A percentile compares a stretch with the other conserved stretches of the same genome.
Evolutionary conservation across 1,140 invertebrate genomes (phyloP).

Genomic region (Macrobrachium rosenbergii): DNA sequence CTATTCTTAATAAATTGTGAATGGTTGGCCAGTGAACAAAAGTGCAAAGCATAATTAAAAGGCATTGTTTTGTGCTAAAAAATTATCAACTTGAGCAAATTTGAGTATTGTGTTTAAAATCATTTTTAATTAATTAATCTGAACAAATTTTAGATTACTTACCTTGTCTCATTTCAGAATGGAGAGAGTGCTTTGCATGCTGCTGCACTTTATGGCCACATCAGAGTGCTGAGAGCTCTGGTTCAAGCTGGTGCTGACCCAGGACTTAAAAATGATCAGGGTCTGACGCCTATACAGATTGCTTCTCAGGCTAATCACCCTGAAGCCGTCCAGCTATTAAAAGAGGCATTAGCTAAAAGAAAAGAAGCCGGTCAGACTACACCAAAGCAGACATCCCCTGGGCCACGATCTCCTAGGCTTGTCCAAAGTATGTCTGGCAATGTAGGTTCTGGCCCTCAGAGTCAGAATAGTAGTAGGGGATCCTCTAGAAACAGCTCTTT

Average conservation of each 20-base stretch:
- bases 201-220: conserved; percentile 88
- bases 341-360: conserved; percentile 49
- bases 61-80: not conserved
- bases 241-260: conserved; percentile 81
- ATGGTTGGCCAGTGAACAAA: not conserved
- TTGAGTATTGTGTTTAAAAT: too few relatives aligned
- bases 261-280: conserved; percentile 79
- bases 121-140: too few relatives aligned
- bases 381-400: conserved; percentile 49
- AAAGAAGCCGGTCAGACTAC: conserved; percentile 36
- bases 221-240: conserved; percentile 83
- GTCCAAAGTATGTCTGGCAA: conserved; percentile 43
- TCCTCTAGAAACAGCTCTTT: conserved; percentile 56
- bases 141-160: too few relatives aligned
- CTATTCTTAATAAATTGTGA: too few relatives aligned
- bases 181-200: conserved; percentile 91
- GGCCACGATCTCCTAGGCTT: conserved; percentile 51
- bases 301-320: conserved; percentile 62
- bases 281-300: conserved; percentile 74
- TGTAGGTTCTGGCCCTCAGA: conserved; percentile 34
- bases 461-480: conserved; percentile 52
- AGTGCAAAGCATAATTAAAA: not conserved
- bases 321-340: conserved; percentile 57
- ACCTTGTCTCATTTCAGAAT: conserved; percentile 77
- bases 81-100: not conserved